A percentile compares a stretch with the other conserved stretches of the same genome.
These are phyloP conservation scores for Formica exsecta DNA, from an alignment of 1,140 invertebrate species.

Conservation along the genomic window DNA sequence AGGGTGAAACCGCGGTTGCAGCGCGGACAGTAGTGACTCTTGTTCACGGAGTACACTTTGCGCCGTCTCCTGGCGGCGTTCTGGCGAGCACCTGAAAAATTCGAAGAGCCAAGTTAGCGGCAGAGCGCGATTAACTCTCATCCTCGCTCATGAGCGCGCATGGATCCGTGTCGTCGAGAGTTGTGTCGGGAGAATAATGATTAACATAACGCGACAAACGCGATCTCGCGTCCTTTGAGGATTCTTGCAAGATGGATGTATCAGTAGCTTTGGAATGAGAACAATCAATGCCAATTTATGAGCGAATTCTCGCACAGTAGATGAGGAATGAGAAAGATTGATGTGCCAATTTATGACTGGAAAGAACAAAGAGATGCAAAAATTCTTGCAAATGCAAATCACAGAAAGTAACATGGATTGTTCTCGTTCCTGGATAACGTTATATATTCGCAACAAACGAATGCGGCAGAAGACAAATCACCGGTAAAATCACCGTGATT, in stretches of 20 bases:
- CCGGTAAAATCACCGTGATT: background rate
- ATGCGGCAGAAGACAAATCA: slow-evolving; percentile 3
- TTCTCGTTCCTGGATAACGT: slow-evolving; percentile 12
- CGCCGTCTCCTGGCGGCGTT: slow-evolving; percentile 49
- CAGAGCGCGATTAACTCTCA: background rate
- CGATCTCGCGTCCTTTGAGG: background rate
- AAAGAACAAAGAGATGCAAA: background rate
- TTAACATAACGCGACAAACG: background rate
- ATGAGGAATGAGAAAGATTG: slow-evolving; percentile 17
- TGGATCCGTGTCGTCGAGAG: slow-evolving; percentile 83
- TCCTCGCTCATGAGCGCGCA: slow-evolving; percentile 15
- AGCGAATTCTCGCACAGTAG: background rate
- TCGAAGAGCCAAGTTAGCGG: slow-evolving; percentile 60
- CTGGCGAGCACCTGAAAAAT: slow-evolving; percentile 71
- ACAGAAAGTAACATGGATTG: slow-evolving; percentile 6
- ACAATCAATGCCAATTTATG: slow-evolving; percentile 25
- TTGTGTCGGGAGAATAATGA: background rate
- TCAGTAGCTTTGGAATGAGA: slow-evolving; percentile 23
- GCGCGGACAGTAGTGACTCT: slow-evolving; percentile 77
- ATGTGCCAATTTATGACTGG: background rate
- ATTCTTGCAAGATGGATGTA: background rate
- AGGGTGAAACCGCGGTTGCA: slow-evolving; percentile 78
- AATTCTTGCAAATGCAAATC: background rate
- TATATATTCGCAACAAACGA: slow-evolving; percentile 17
- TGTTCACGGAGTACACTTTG: slow-evolving; percentile 69